phyloP scores from a whole-genome alignment of 2,888 invertebrate species.

The Melanostoma mellinum region DNA sequence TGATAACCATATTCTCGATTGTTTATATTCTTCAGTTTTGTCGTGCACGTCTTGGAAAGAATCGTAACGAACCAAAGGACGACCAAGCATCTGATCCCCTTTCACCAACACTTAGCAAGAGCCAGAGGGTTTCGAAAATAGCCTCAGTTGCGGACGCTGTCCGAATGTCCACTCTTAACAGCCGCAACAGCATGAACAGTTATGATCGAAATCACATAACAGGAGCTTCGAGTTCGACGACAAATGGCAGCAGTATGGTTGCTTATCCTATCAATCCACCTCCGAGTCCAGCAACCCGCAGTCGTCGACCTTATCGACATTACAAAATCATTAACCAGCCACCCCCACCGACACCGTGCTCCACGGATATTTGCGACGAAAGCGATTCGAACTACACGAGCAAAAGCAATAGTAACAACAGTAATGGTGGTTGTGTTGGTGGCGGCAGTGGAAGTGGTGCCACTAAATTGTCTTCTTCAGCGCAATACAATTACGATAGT shows the following conservation, averaged over 20 bases:
- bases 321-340: conserved; percentile 91
- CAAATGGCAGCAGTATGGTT: conserved; percentile 82
- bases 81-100: conserved; percentile 87
- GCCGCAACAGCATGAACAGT: conserved; percentile 85
- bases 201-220: conserved; percentile 89
- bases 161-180: conserved; percentile 86
- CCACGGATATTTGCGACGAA: conserved; percentile 96
- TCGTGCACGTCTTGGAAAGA: conserved; percentile 83
- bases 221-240: conserved; percentile 83
- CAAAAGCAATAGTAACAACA: conserved; percentile 82
- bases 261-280: conserved; percentile 95
- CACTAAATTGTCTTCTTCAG: conserved; percentile 78
- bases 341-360: conserved; percentile 97
- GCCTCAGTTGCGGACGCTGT: conserved; percentile 83
- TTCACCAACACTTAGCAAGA: conserved; percentile 83
- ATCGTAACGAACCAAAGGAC: conserved; percentile 83
- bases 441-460: conserved; percentile 73
- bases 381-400: conserved; percentile 89
- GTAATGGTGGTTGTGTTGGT: conserved; percentile 76
- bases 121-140: conserved; percentile 81
- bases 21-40: conserved; percentile 84
- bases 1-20: conserved; percentile 84
- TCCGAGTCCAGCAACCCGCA: conserved; percentile 93
- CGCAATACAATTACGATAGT: conserved; percentile 84
- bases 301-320: conserved; percentile 89